Base-by-base conservation (phyloP, 2,113 vertebrate genomes). In the Propithecus coquereli region DNA sequence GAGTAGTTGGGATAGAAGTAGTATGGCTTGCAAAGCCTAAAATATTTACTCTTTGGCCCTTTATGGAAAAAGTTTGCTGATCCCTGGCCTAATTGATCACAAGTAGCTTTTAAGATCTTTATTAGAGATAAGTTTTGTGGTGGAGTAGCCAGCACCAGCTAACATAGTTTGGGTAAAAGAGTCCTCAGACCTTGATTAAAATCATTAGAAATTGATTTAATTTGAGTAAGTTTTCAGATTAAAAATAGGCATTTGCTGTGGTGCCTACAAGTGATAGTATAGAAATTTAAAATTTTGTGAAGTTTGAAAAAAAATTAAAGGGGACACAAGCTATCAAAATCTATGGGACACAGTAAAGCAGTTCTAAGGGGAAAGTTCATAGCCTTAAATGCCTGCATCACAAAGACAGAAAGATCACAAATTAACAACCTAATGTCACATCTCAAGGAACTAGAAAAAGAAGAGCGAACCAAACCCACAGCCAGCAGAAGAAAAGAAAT, bases 171-270 rank as follows among this genome's bases (percentile, higher is more conserved):
- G 79, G 34, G 40, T 45, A 47, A 74, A 91, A 77, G 37, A 77
- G 50, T 84, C 22, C 17, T 79, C 13, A 45, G 9, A 66, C 50
- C 16, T 81, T 90, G 40, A 34, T 85, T 65, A 40, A 61, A 84
- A 43, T 94, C 2, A 30, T 68, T 91, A 87, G 70, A 79, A 87
- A 85, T 18, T 32, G 22, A 89, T 89, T 87, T 87, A 52, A 96
- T n/a, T 84, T 70, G 76, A 77, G 74, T 8, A 37, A 66, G 12
- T 91, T 92, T 91, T 90, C 80, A 83, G 5, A 91, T 92, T 90
- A 81, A 96, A 89, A 76, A 76, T 47, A 66, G 8, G 8, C 45
- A 85, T 77, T 93, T 93, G 37, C 18, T 59, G 2, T 70, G 4
- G 20, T 86, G 2, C 25, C 8, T 59, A 40, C 13, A 65, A 25